Base-by-base conservation (phyloP, 2,113 vertebrate species). In the Ascaphus truei region DNA sequence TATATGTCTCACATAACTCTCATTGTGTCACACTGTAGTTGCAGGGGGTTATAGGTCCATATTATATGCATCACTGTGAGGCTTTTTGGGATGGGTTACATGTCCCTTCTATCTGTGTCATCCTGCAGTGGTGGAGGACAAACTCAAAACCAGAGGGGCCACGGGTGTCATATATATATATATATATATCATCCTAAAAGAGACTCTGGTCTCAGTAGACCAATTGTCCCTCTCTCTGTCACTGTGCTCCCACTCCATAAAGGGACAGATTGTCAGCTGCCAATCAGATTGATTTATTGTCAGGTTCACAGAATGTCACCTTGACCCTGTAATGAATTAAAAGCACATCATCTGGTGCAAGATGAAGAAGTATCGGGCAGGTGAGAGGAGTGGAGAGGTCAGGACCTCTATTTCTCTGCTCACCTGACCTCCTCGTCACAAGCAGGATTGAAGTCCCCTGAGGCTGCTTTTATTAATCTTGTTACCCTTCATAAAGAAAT, bases 211-310 rank as follows among this genome's bases (percentile, higher is more conserved):
- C n/a, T n/a, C n/a, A n/a, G n/a, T n/a, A n/a, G n/a, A n/a, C n/a
- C n/a, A n/a, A n/a, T n/a, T n/a, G n/a, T n/a, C 15, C 39, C 39
- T 43, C 15, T 4, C n/a, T 43, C 43, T n/a, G n/a, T n/a, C 30
- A n/a, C 29, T 27, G 23, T 27, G 27, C 27, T 30, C 22, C 25
- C n/a, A n/a, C n/a, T 25, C 22, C 11, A 36, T 63, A 36, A 50
- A 36, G 7, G 18, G 39, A 43, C 27, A 47, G n/a, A n/a, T n/a
- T n/a, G n/a, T n/a, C n/a, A n/a, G 12, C 26, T 68, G 39, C 47
- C 64, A 47, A 9, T 68, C 64, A 47, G 12, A 57, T 47, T 68
- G 52, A 68, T 47, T 23, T 68, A 68, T 57, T 57, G n/a, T 30
- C 39, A 43, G 4, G 27, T 45, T 43, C 22, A 22, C 18, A 15